Conservation (phyloP, 2,797 vertebrate genomes). For the Poecilia picta region DNA sequence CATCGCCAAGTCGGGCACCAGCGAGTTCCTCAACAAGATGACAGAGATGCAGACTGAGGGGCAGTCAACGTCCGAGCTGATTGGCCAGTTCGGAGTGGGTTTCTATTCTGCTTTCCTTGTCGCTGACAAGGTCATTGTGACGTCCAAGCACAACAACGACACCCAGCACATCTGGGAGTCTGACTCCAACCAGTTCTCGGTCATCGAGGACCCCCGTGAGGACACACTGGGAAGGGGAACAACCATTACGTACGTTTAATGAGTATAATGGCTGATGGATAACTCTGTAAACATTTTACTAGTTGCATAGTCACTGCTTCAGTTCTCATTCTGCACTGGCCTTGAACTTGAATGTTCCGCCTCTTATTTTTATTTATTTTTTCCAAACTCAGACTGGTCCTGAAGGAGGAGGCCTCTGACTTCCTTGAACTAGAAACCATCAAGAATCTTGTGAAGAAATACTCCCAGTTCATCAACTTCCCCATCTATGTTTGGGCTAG, state of each 20-base stretch:
- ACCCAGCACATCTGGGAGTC: slow-evolving; percentile 99
- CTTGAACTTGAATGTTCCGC: neutral
- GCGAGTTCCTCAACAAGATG: slow-evolving; percentile 96
- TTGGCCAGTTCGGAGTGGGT: slow-evolving; percentile 98
- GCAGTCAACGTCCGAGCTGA: slow-evolving; percentile 96
- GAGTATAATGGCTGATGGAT: neutral
- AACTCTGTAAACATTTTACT: neutral
- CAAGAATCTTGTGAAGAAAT: slow-evolving; percentile 96
- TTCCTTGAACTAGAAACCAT: slow-evolving; percentile 97
- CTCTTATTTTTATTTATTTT: neutral
- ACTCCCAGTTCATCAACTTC: slow-evolving; percentile 99
- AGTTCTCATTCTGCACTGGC: neutral
- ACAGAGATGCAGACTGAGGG: slow-evolving; percentile 90
- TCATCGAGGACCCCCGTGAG: slow-evolving; percentile 93
- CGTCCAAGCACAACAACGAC: slow-evolving; percentile 96
- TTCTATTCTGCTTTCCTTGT: slow-evolving; percentile 99
- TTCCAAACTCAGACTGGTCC: slow-evolving; percentile 83
- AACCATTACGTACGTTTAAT: slow-evolving; percentile 90
- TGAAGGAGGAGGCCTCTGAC: slow-evolving; percentile 98
- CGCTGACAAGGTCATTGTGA: slow-evolving; percentile 96
- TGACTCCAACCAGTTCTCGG: slow-evolving; percentile 94
- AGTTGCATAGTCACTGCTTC: neutral
- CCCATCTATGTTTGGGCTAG: slow-evolving; percentile 99
- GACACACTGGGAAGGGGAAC: slow-evolving; percentile 94
- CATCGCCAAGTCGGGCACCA: slow-evolving; percentile 98